phyloP scores from a whole-genome alignment of 2,888 invertebrate genomes.

The Chelonus formosanus region DNA sequence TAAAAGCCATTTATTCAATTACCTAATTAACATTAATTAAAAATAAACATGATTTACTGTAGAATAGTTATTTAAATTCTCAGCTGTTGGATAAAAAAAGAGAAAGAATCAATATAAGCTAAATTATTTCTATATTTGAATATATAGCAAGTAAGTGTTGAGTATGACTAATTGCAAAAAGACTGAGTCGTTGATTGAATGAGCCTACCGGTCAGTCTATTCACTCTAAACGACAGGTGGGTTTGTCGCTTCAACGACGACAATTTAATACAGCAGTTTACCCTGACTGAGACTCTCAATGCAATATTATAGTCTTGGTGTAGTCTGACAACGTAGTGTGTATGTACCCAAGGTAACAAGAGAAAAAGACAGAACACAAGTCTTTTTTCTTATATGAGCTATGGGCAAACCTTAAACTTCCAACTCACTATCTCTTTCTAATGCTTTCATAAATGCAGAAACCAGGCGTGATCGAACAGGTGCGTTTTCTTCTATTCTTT shows the following conservation, averaged over 20 bases:
- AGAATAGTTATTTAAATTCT: too few species aligned
- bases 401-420: too few species aligned
- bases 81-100: too few species aligned
- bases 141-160: too few species aligned
- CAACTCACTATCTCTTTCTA: not conserved
- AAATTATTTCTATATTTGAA: too few species aligned
- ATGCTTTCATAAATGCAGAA: constrained; percentile 6
- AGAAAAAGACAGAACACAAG: not conserved
- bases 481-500: constrained; percentile 18
- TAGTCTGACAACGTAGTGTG: too few species aligned
- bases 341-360: not conserved
- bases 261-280: constrained; percentile 11
- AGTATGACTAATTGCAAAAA: too few species aligned
- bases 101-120: too few species aligned
- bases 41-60: too few species aligned
- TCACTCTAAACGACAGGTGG: constrained; percentile 11
- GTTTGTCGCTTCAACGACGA: constrained; percentile 13
- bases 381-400: not conserved
- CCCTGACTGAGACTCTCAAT: not conserved
- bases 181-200: not conserved
- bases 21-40: too few species aligned
- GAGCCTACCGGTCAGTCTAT: not conserved
- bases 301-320: not conserved
- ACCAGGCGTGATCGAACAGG: constrained; percentile 26
- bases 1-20: too few species aligned